Conservation (phyloP, 2,888 invertebrate species). For the Scaptomyza parva region DNA sequence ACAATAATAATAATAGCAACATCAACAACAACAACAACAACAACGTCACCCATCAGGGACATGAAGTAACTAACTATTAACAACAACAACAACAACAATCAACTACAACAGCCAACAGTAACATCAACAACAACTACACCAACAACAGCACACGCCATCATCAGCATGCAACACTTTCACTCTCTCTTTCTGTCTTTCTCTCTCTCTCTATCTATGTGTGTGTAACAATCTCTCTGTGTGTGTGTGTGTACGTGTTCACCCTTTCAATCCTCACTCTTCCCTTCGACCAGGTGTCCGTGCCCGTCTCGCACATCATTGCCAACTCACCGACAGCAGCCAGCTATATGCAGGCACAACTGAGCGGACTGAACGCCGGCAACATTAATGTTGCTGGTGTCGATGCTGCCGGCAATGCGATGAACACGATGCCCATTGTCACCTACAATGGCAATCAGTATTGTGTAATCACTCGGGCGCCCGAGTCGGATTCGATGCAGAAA, state of each 20-base stretch:
- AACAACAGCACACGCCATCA: slow-evolving; percentile 59
- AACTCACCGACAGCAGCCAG: slow-evolving; percentile 82
- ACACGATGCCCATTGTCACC: slow-evolving; percentile 79
- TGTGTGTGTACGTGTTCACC: slow-evolving; percentile 27
- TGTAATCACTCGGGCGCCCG: slow-evolving; percentile 80
- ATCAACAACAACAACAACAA: slow-evolving; percentile 46
- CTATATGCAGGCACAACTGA: slow-evolving; percentile 82
- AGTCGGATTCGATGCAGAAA: slow-evolving; percentile 76
- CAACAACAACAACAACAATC: slow-evolving; percentile 59
- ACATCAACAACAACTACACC: slow-evolving; percentile 57
- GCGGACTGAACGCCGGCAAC: slow-evolving; percentile 60
- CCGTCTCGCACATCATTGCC: slow-evolving; percentile 82
- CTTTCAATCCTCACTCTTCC: slow-evolving; percentile 54
- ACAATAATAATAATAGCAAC: slow-evolving; percentile 60
- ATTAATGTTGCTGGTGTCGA: slow-evolving; percentile 35
- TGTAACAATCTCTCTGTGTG: slow-evolving; percentile 22
- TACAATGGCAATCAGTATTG: slow-evolving; percentile 83
- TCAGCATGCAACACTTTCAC: slow-evolving; percentile 64
- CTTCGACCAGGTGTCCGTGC: slow-evolving; percentile 78
- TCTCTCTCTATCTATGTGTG: neutral
- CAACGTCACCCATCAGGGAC: slow-evolving; percentile 68
- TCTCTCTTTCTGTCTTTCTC: neutral
- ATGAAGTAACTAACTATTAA: slow-evolving; percentile 82
- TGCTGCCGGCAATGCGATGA: slow-evolving; percentile 45
- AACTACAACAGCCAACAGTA: slow-evolving; percentile 49